Conservation (phyloP, 2,888 invertebrate genomes). For the Archips xylosteana region DNA sequence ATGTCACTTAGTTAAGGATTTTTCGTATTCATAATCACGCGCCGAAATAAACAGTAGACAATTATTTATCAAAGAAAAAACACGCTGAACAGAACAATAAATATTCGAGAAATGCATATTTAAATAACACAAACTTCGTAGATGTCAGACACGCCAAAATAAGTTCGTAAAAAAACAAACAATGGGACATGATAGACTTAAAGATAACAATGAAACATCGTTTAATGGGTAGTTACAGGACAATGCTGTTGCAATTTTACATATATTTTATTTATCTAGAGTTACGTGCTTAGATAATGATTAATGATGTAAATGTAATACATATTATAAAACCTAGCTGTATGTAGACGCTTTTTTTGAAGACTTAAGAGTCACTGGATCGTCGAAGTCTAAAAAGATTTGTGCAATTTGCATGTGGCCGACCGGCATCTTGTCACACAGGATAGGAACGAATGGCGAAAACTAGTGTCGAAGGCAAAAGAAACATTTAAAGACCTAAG, state of each 20-base stretch:
- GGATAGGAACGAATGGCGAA: no score
- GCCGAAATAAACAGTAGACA: background rate
- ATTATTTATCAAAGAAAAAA: background rate
- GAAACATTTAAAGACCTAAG: no score
- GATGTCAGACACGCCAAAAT: conserved; percentile 1
- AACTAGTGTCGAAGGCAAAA: no score
- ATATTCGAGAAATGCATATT: conserved; percentile 1
- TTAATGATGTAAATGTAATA: background rate
- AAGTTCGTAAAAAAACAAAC: conserved; percentile 3
- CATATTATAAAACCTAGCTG: no score
- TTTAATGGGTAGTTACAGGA: background rate
- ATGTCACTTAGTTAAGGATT: conserved; percentile 18
- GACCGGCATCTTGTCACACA: no score
- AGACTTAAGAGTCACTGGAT: no score
- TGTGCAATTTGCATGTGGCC: no score
- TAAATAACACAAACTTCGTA: background rate
- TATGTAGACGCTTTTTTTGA: no score
- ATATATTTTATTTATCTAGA: background rate
- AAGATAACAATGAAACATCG: conserved; percentile 1
- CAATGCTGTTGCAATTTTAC: background rate
- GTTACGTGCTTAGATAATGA: background rate
- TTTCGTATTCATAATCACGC: conserved; percentile 1
- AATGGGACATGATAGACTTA: conserved; percentile 10
- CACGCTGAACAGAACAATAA: background rate
- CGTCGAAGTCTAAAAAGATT: no score